Evolutionary conservation across 1,140 invertebrate species (phyloP).

Genomic region (Pogonus chalceus): DNA sequence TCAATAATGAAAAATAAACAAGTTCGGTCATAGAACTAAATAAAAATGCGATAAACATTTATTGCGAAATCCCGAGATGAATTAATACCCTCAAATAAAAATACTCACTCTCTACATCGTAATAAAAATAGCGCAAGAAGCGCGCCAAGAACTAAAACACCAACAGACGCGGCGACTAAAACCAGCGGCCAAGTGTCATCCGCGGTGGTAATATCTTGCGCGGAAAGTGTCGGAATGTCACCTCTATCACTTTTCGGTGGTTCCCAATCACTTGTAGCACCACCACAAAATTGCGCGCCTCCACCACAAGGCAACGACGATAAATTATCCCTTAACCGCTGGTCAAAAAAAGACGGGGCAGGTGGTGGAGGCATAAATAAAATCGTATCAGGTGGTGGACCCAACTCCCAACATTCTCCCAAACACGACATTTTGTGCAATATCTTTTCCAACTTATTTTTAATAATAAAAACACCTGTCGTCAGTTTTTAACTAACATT

Average conservation of each 20-base stretch:
- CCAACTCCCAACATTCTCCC: conserved; percentile 55
- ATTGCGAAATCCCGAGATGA: too few species aligned
- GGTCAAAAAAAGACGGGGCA: conserved; percentile 57
- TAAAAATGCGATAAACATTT: too few species aligned
- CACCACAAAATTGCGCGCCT: conserved; percentile 32
- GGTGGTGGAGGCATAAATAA: conserved; percentile 72
- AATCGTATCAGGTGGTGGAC: conserved; percentile 70
- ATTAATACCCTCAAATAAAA: too few species aligned
- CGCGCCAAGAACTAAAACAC: conserved; percentile 63
- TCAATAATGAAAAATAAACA: too few species aligned
- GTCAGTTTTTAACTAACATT: too few species aligned
- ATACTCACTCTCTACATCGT: conserved; percentile 70
- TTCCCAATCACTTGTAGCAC: conserved; percentile 34
- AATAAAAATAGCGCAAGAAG: conserved; percentile 65
- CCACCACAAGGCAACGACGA: conserved; percentile 45
- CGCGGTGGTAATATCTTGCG: conserved; percentile 49
- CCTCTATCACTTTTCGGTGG: conserved; percentile 39
- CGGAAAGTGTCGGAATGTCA: conserved; percentile 61
- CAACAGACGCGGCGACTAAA: conserved; percentile 66
- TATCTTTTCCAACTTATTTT: too few species aligned
- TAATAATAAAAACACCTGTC: too few species aligned
- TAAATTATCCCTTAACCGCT: conserved; percentile 36
- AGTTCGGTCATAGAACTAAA: too few species aligned
- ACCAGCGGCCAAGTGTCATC: conserved; percentile 74
- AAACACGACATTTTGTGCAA: conserved; percentile 32